Evolutionary conservation across 2,797 vertebrate species (phyloP).

Genomic region (Xenopus petersii): DNA sequence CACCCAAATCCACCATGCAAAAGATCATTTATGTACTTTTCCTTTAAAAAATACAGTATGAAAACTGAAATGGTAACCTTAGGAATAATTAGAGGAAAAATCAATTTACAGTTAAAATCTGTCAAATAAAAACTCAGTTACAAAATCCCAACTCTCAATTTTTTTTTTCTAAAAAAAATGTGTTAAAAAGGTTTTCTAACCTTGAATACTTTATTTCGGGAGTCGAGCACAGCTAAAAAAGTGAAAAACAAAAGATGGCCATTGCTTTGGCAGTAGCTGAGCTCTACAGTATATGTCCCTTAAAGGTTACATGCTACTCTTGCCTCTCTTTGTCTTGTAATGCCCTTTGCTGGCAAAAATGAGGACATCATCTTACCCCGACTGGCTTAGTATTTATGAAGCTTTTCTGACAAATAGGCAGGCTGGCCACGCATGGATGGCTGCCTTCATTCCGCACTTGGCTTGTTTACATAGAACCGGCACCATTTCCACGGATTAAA

Average conservation of each 20-base stretch:
- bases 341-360: slow-evolving; percentile 85
- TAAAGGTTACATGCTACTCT: slow-evolving; percentile 65
- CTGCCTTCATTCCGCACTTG: slow-evolving; percentile 90
- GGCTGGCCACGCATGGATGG: slow-evolving; percentile 83
- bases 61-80: too few relatives aligned
- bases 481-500: slow-evolving; percentile 97
- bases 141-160: too few relatives aligned
- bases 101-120: too few relatives aligned
- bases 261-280: slow-evolving; percentile 21
- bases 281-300: slow-evolving; percentile 61
- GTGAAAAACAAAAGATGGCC: slow-evolving; percentile 4
- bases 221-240: not conserved
- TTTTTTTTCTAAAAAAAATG: too few relatives aligned
- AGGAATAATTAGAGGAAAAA: too few relatives aligned
- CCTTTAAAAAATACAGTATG: too few relatives aligned
- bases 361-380: slow-evolving; percentile 89
- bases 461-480: slow-evolving; percentile 96
- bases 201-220: not conserved
- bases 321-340: slow-evolving; percentile 76
- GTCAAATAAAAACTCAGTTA: too few relatives aligned
- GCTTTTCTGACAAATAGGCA: slow-evolving; percentile 92
- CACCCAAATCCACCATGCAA: too few relatives aligned
- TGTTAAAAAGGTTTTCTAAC: not conserved
- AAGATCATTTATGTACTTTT: too few relatives aligned
- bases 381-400: slow-evolving; percentile 85